phyloP scores from a whole-genome alignment of 2,113 vertebrate species.

The Pagrus major region DNA sequence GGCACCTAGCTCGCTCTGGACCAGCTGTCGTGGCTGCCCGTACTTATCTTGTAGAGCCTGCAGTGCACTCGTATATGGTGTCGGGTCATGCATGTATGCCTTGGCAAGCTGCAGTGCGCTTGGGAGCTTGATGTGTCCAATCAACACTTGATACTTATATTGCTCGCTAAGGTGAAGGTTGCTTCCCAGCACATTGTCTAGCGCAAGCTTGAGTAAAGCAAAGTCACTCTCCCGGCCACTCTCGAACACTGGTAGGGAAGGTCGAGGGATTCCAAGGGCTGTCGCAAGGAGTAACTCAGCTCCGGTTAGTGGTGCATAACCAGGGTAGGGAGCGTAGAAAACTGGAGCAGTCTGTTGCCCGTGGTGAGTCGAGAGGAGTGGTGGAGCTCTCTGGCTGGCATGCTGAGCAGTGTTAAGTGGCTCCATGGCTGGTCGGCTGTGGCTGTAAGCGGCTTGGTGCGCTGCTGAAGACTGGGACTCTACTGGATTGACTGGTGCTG shows the following conservation, averaged over 20 bases:
- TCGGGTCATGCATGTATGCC: background rate
- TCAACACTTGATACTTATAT: constrained; percentile 9
- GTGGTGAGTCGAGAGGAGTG: too few relatives aligned
- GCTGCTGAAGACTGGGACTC: too few relatives aligned
- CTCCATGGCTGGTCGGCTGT: too few relatives aligned
- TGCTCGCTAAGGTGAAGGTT: constrained; percentile 5
- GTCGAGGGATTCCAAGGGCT: background rate
- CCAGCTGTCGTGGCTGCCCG: constrained; percentile 38
- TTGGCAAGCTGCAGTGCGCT: background rate
- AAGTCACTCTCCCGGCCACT: constrained; percentile 11
- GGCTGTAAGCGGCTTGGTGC: too few relatives aligned
- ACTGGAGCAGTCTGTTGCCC: too few relatives aligned
- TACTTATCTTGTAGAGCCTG: constrained; percentile 35
- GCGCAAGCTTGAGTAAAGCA: background rate
- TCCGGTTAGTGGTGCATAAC: too few relatives aligned
- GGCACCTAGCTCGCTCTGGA: background rate
- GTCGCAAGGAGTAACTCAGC: too few relatives aligned
- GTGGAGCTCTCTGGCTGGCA: too few relatives aligned
- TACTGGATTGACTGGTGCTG: too few relatives aligned
- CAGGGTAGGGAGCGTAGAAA: too few relatives aligned
- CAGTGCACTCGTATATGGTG: constrained; percentile 27
- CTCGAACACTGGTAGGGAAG: background rate
- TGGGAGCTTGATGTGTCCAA: background rate
- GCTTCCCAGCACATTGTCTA: background rate
- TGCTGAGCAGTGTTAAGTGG: too few relatives aligned